Base-by-base conservation (phyloP, 2,113 vertebrate genomes). In the Suncus etruscus region DNA sequence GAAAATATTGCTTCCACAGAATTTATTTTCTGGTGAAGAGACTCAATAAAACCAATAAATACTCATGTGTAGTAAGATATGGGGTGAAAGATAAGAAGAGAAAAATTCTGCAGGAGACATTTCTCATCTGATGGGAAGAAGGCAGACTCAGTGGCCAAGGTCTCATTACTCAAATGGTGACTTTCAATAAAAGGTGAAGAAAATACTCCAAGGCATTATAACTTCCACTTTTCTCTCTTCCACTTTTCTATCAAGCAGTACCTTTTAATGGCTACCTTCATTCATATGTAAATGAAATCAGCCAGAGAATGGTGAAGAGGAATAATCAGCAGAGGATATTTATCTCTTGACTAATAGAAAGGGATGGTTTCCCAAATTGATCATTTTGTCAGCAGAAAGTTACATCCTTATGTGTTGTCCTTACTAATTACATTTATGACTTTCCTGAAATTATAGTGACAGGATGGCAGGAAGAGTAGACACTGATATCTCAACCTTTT, bases 251-350 rank as follows among this genome's bases (percentile, higher is more conserved):
- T n/a, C n/a, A n/a, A 70, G 63, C 54, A 32, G 54, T 48, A 58
- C 47, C 65, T 70, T 66, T 29, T 70, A 74, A 20, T 75, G 85
- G 82, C 14, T 63, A 73, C 8, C 31, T 72, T 93, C 76, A 77
- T 87, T 84, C 76, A 76, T n/a, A 39, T 16, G 65, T 58, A 78
- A 83, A 81, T 58, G 54, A 92, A 86, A 16, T 47, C 86, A 85
- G 8, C 29, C 29, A 89, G 31, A 74, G 32, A 39, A 1, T 32
- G 54, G 16, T 66, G 32, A 18, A 39, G 63, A 75, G 10, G 9
- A 45, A 61, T 27, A 76, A 50, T 25, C 8, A n/a, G 31, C 24
- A 75, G 12, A 68, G 8, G 29, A n/a, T 9, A 73, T 29, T 79
- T 31, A 45, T 14, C 50, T 69, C 90, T 86, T 47, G 79, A 83